Conservation (phyloP, 2,797 vertebrate genomes). For the Takifugu rubripes region DNA sequence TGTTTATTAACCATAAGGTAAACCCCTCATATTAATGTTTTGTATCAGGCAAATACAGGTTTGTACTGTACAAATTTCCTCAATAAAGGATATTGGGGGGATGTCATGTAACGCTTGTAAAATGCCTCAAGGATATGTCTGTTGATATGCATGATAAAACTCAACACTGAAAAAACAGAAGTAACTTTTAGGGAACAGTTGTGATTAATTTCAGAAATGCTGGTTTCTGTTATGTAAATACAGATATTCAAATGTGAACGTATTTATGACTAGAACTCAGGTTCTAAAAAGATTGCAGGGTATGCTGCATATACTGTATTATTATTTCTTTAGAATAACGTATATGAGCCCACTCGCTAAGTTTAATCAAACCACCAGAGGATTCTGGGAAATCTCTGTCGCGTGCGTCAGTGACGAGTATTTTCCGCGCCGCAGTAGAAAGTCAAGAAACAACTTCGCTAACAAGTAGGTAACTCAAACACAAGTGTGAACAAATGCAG, state of each 20-base stretch:
- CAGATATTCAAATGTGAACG: background rate
- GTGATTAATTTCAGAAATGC: background rate
- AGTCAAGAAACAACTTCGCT: constrained; percentile 57
- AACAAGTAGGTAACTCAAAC: constrained; percentile 54
- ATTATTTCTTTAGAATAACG: too few relatives aligned
- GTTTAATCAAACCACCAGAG: too few relatives aligned
- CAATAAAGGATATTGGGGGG: background rate
- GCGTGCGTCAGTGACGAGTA: constrained; percentile 50
- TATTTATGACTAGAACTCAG: too few relatives aligned
- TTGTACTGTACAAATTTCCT: constrained; percentile 28
- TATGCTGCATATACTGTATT: too few relatives aligned
- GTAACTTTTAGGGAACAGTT: too few relatives aligned
- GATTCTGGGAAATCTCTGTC: constrained; percentile 20
- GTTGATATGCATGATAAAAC: too few relatives aligned
- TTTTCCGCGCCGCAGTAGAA: constrained; percentile 45
- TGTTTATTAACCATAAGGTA: constrained; percentile 1
- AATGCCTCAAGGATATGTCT: too few relatives aligned
- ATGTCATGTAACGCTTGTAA: too few relatives aligned
- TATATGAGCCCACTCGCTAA: too few relatives aligned
- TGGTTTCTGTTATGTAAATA: background rate
- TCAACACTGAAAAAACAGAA: too few relatives aligned
- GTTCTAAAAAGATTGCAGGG: too few relatives aligned
- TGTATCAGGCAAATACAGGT: constrained; percentile 22
- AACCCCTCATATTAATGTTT: constrained; percentile 4
- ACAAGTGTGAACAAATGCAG: too few relatives aligned